Evolutionary conservation across 2,797 vertebrate genomes (phyloP), one percentile per base, ranked within the genome.

Genomic region (Bradypus variegatus): DNA sequence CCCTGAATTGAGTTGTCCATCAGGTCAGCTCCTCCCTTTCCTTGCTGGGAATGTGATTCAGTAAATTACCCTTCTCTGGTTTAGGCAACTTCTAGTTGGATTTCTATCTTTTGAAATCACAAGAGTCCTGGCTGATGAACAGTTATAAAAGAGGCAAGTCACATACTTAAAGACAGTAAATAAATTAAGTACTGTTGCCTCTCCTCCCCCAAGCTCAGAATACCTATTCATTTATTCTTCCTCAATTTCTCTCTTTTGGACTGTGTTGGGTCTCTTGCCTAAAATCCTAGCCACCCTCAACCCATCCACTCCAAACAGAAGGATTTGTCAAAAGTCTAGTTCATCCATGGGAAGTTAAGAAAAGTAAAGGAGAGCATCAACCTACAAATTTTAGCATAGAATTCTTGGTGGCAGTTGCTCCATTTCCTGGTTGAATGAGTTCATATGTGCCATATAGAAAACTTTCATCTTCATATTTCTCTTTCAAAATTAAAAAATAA

Each of bases 401-500:
- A 1, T 12, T 48, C 15, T 16, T 21, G 19, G 16, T 3, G 23
- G 58, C 6, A 1, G 16, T 6, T 1, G 11, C 10, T 5, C 58
- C 3, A 0, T 4, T 1, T 0, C 2, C 5, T 14, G 33, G 13
- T 2, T 2, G 29, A 2, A 38, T 8, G 29, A 2, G 18, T 4
- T 6, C 58, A 25, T 38, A 1, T 0, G 0, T 4, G 2, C 29
- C 4, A 0, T 0, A 4, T 0, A 12, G 78, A 36, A 77, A 29
- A 6, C 8, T 6, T 58, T 33, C 9, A 6, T 27, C 29, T 14
- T 8, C 3, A 2, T 2, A 2, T 3, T 87, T 78, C 50, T 62
- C 38, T 36, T 15, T 67, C 41, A 45, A 31, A 84, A 65, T 29
- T 15, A 58, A 21, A 38, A 53, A 15, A 45, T 45, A 45, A 45